Base-by-base conservation (phyloP, 2,888 invertebrate species). In the Philereme vetulata region DNA sequence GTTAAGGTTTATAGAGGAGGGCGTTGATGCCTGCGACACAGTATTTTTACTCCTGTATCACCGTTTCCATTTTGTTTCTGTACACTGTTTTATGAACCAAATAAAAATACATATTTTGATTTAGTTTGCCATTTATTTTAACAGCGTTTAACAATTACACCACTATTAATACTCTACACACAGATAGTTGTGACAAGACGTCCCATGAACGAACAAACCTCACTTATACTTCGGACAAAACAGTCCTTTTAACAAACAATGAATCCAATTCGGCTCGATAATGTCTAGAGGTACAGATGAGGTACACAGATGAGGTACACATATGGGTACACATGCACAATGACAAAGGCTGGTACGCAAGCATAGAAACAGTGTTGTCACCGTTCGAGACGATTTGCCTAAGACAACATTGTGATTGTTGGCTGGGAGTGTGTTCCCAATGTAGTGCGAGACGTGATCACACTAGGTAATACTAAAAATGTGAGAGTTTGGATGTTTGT, bases 331-430 rank as follows among this genome's bases (percentile, higher is more conserved):
- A 56, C 40, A 51, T 36, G 21, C 35, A 36, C 4, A 11, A 60
- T 52, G 48, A 52, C 54, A 62, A 63, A 60, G 52, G 58, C 57
- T 48, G 51, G 66, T 59, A 51, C 53, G 60, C 59, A 65, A 72
- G 70, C 70, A 65, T 53, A 65, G 67, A 64, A 52, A 60, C 65
- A 78, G 72, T 74, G 74, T 67, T 80, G 80, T 79, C 75, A 61
- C 60, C 72, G 75, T 76, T 74, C 73, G 70, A 74, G 74, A 75
- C 80, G 78, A 84, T 84, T 84, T 84, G 76, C 79, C 78, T 84
- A 78, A 77, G 81, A 84, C 81, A 82, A 84, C 81, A 81, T 66
- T 61, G 67, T 68, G 72, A 72, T 70, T 71, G 71, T 72, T 64
- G 60, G 64, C 63, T 48, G 38, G 46, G 10, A 9, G 66, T 35